Evolutionary conservation across 2,888 invertebrate genomes (phyloP), one percentile per base, ranked within the genome.

Genomic region (Choristoneura rosaceana): DNA sequence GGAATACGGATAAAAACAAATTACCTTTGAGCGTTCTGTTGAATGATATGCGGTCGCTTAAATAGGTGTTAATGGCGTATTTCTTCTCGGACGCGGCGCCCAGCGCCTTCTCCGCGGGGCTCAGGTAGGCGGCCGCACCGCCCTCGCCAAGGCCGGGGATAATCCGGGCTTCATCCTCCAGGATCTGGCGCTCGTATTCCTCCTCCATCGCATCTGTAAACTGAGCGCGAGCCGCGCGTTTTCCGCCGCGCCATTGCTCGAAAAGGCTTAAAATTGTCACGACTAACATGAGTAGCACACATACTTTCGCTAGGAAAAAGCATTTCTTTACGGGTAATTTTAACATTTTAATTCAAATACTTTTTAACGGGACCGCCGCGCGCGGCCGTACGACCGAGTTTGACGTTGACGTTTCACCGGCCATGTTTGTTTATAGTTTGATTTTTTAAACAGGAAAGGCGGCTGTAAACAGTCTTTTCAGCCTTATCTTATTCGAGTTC

Each of bases 11-110:
- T 63, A 8, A 43, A 55, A 70, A 74, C 68, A 75, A 73, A 17
- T 80, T 84, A 92, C 94, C 98, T 84, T 95, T 95, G 47, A 98
- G 89, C 77, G 96, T 96, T 79, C 99, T 94, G 87, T 98, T 97
- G 81, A 98, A 96, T 0, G 98, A 96, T 83, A 99, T 96, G 84
- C 97, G 96, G 85, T 99, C 97, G 86, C 98, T 98, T 8, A 98
- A 94, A 79, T 98, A 95, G 73, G 98, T 96, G 87, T 99, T 99
- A 77, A 99, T 96, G 1, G 98, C 98, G 78, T 97, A 96, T 84
- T 96, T 96, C 81, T 97, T 96, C 86, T 97, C 96, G 0, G 97
- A 95, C 77, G 95, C 95, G 74, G 97, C 97, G 2, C 96, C 97
- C 84, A 78, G 89, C 55, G 90, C 88, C 81, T 96, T 95, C 65